These are phyloP conservation scores for Rhodeus uyekii DNA, from an alignment of 2,797 vertebrate species.

Conservation along the genomic window DNA sequence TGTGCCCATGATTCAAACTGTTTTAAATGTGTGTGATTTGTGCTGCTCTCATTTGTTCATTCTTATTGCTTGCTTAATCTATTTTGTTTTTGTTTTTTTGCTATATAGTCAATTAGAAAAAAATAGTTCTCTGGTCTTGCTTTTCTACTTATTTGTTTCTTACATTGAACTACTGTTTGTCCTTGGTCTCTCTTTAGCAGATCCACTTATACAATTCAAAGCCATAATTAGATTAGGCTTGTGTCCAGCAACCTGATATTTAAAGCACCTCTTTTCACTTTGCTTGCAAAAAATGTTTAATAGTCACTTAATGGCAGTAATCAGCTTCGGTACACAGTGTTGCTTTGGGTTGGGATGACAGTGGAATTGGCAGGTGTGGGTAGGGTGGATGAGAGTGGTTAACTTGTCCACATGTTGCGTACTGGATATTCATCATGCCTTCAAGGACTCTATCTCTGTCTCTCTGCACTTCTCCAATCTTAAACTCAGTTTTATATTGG, in stretches of 20 bases:
- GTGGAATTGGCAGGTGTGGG: neutral
- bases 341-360: neutral
- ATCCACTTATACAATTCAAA: conserved; percentile 8
- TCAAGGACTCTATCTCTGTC: neutral
- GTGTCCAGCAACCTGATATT: conserved; percentile 1
- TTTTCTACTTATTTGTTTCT: conserved; percentile 39
- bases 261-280: conserved; percentile 17
- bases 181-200: conserved; percentile 45
- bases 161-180: conserved; percentile 49
- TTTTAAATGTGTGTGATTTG: neutral
- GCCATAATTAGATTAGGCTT: conserved; percentile 7
- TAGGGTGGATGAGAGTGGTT: neutral
- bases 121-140: neutral
- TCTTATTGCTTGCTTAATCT: neutral
- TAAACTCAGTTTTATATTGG: neutral
- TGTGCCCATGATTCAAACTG: neutral
- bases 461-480: neutral
- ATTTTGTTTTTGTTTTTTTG: neutral
- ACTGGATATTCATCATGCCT: neutral
- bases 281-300: conserved; percentile 2
- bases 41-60: neutral
- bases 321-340: neutral
- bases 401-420: neutral
- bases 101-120: neutral
- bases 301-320: conserved; percentile 11